Evolutionary conservation across 1,140 invertebrate genomes (phyloP), one percentile per base, ranked within the genome.

Genomic region (Drosophila pseudoobscura): DNA sequence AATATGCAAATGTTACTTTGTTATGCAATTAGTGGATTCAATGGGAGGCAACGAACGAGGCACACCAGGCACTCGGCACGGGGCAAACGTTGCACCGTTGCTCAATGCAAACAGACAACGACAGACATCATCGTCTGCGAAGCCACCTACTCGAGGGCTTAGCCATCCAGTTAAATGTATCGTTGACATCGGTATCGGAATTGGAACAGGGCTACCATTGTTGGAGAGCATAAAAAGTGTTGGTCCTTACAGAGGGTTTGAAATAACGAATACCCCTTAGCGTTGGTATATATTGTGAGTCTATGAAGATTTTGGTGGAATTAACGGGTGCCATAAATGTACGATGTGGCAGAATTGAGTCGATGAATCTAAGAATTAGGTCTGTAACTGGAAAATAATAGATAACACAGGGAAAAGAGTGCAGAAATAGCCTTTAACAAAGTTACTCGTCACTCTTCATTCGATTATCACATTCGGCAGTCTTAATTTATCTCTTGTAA

Each of bases 11-110:
- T 90, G 88, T 90, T 90, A 90, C 88, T 90, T 90, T 90, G 88
- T 90, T 90, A 90, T 90, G 88, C 88, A 90, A 90, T 90, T 90
- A 90, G 88, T 90, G 88, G 82, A 90, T 90, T 90, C 80, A 89
- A 89, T 89, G 80, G 72, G 59, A 89, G 72, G 46, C 82, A 74
- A 65, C 58, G 68, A 41, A 70, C 71, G 60, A 52, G 70, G 64
- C 58, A 66, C 60, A 74, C 62, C 8, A 9, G 31, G 8, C 47
- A 20, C 59, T 74, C 54, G 63, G 73, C 58, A 73, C 70, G 73
- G 49, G 69, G 71, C 75, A 75, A 78, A 77, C 47, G 24, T 31
- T 31, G 29, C 29, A 31, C 31, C 31, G 31, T 35, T 31, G 31
- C 31, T 35, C 31, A 9, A 11, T 11, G 35, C 64, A 69, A 58